Evolutionary conservation across 2,888 invertebrate genomes (phyloP), one percentile per base, ranked within the genome.

Genomic region (Apantesis nais): DNA sequence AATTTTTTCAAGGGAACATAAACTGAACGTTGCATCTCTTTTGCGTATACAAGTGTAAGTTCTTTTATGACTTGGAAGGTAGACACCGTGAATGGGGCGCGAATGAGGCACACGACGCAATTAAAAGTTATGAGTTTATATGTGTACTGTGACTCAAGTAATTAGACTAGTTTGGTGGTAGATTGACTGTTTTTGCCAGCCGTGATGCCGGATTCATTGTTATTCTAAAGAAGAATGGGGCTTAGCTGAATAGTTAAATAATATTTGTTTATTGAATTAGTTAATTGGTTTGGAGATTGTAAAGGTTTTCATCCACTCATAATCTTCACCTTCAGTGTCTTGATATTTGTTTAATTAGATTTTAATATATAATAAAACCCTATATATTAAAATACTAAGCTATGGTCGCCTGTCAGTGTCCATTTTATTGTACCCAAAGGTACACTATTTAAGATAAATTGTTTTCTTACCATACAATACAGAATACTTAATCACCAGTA

Each of bases 121-220:
- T 91, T 91, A 91, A 89, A 91, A 90, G 86, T 90, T 87, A 82
- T 75, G 70, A 81, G 79, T 77, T 74, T 78, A 76, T 75, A 74
- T 66, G 77, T 78, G 72, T 79, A 74, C 74, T 76, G 72, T 72
- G 78, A 72, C 76, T 77, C 81, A 84, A 79, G 82, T 84, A 84
- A 85, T 87, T 85, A 84, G 78, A 78, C 70, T 70, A 74, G 75
- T 77, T 77, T 75, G 71, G 64, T 78, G 70, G 66, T 69, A 74
- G 68, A 75, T 75, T 66, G 58, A 58, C 29, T 44, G 52, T 67
- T 44, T 37, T 25, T 60, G 58, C 34, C 63, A 66, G 22, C 22
- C 19, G 22, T 52, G 25, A 68, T 41, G 25, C 39, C 58, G 31
- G 62, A 41, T 44, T 58, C 25, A 48, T 39, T 39, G 31, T 63